Conservation (phyloP, 2,797 vertebrate genomes). For the Kryptolebias ocellatus region DNA sequence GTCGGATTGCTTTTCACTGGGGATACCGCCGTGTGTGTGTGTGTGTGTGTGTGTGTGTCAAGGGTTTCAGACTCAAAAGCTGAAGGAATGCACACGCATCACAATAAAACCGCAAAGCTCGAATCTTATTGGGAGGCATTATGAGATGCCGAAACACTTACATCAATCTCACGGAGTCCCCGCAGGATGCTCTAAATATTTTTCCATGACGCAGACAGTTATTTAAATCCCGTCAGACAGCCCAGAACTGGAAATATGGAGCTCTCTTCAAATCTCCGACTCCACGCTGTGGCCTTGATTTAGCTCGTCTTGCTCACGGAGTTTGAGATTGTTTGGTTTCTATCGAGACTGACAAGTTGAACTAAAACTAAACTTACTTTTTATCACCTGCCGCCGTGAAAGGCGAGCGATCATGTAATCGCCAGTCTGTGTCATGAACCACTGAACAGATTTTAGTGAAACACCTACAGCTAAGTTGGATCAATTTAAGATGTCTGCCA, state of each 20-base stretch:
- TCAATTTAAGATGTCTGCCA: no score
- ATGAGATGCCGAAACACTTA: conserved; percentile 71
- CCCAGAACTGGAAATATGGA: conserved; percentile 39
- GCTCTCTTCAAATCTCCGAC: conserved; percentile 59
- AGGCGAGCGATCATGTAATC: no score
- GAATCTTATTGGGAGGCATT: conserved; percentile 74
- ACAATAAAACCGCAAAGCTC: conserved; percentile 61
- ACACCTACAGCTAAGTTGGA: no score
- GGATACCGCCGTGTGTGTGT: conserved; percentile 42
- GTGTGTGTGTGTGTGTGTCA: conserved; percentile 54
- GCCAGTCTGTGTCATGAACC: no score
- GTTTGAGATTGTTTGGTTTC: conserved; percentile 49
- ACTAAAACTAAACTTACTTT: conserved; percentile 23
- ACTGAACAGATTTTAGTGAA: not conserved
- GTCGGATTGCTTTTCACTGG: conserved; percentile 71
- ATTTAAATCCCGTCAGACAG: conserved; percentile 68
- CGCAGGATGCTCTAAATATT: conserved; percentile 64
- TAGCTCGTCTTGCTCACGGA: conserved; percentile 36
- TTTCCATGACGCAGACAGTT: conserved; percentile 68
- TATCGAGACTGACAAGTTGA: conserved; percentile 38
- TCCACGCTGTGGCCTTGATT: conserved; percentile 50
- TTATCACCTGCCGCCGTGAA: not conserved
- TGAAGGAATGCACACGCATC: conserved; percentile 64
- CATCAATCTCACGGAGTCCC: conserved; percentile 67
- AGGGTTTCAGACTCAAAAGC: conserved; percentile 39